Percentiles rank a stretch among this genome's conserved stretches.
phyloP scores from a whole-genome alignment of 2,113 vertebrate species.

The Microtus montanus region DNA sequence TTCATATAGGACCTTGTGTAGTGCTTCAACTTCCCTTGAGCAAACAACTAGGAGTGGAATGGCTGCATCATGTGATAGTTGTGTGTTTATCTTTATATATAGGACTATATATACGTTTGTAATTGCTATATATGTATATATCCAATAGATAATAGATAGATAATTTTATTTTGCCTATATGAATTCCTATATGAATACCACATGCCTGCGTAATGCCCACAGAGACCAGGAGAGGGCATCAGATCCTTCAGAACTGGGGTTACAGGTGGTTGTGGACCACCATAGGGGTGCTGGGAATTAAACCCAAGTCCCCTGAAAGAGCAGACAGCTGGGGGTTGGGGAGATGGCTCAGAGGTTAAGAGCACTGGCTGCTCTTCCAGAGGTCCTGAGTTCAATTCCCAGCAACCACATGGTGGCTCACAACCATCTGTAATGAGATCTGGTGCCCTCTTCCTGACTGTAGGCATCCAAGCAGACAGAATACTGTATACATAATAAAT shows the following conservation, averaged over 20 bases:
- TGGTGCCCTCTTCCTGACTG: too few species aligned
- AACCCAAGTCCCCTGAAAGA: neutral
- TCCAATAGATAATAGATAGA: neutral
- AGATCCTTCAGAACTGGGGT: neutral
- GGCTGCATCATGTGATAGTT: neutral
- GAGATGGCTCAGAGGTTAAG: too few species aligned
- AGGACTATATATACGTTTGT: neutral
- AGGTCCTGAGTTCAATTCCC: too few species aligned
- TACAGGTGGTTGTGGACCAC: neutral
- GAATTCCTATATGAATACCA: neutral
- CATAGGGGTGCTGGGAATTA: neutral
- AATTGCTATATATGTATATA: neutral
- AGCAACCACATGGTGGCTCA: too few species aligned
- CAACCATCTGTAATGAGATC: too few species aligned
- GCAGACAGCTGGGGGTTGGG: too few species aligned
- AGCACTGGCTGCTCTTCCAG: too few species aligned
- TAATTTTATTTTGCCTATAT: neutral
- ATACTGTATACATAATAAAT: too few species aligned
- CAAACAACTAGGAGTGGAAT: neutral
- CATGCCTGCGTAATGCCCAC: neutral
- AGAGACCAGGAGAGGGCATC: neutral
- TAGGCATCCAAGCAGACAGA: too few species aligned
- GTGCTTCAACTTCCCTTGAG: slow-evolving; percentile 4
- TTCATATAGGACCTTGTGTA: slow-evolving; percentile 13
- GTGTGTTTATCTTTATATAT: neutral